Conservation (phyloP, 2,888 invertebrate species). For the Chrysomela aeneicollis region DNA sequence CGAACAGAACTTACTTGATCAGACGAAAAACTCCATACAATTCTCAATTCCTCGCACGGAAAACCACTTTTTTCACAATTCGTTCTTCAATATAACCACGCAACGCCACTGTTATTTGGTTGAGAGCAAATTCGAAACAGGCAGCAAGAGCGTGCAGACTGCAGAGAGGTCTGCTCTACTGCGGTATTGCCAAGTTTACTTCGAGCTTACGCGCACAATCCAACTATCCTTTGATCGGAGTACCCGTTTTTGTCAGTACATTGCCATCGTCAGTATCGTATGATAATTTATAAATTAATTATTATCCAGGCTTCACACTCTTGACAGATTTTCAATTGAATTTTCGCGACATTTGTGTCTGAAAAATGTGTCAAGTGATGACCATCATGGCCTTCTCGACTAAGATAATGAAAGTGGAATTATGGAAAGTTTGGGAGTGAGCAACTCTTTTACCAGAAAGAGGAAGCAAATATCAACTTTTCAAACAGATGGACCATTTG, state of each 20-base stretch:
- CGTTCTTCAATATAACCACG: neutral
- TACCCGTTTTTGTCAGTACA: slow-evolving; percentile 36
- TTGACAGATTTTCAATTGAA: too few species aligned
- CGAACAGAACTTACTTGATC: slow-evolving; percentile 14
- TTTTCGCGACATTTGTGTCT: too few species aligned
- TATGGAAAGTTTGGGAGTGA: too few species aligned
- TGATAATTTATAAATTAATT: slow-evolving; percentile 28
- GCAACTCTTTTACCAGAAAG: too few species aligned
- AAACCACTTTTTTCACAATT: neutral
- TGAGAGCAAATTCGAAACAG: slow-evolving; percentile 31
- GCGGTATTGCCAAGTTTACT: slow-evolving; percentile 31
- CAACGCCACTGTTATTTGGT: slow-evolving; percentile 33
- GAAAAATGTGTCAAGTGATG: neutral
- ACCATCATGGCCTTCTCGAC: slow-evolving; percentile 1
- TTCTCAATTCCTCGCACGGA: neutral
- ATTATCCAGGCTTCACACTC: too few species aligned
- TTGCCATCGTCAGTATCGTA: slow-evolving; percentile 40
- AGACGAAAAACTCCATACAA: neutral
- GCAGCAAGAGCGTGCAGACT: slow-evolving; percentile 23
- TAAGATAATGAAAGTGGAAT: too few species aligned
- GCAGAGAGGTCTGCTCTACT: slow-evolving; percentile 29
- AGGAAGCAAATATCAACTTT: too few species aligned
- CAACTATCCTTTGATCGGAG: slow-evolving; percentile 36
- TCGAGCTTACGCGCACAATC: slow-evolving; percentile 35
- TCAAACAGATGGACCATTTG: too few species aligned